These are phyloP conservation scores for Dendrocopos noguchii DNA, from an alignment of 2,113 vertebrate species.

Conservation along the genomic window DNA sequence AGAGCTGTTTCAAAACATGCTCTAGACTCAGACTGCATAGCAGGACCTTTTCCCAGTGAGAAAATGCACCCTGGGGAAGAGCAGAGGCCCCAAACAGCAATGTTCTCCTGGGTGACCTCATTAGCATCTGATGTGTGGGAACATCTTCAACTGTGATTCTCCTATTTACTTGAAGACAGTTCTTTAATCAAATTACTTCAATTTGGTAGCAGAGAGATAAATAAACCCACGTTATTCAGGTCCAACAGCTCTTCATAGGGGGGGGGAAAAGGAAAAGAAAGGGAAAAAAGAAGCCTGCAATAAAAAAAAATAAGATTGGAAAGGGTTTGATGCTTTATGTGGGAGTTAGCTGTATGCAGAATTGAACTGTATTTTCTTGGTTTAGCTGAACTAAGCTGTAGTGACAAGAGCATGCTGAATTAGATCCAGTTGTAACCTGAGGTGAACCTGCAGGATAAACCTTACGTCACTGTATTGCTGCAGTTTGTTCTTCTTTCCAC, in stretches of 20 bases:
- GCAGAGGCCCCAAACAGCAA: background rate
- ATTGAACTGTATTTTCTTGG: conserved; percentile 53
- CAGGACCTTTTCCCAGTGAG: background rate
- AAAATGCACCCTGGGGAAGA: background rate
- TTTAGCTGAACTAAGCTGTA: conserved; percentile 65
- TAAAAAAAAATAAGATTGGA: conserved; percentile 37
- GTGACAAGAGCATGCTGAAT: conserved; percentile 64
- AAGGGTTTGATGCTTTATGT: conserved; percentile 42
- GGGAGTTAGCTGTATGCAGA: conserved; percentile 46
- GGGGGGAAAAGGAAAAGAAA: too few relatives aligned
- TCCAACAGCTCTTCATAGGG: background rate
- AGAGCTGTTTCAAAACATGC: conserved; percentile 8
- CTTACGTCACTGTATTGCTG: conserved; percentile 36
- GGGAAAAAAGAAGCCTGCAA: background rate
- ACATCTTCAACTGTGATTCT: background rate
- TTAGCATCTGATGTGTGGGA: conserved; percentile 2
- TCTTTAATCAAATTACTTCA: conserved; percentile 33
- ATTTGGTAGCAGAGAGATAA: conserved; percentile 25
- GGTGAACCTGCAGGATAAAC: conserved; percentile 68
- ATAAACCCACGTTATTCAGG: background rate
- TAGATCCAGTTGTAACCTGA: conserved; percentile 64
- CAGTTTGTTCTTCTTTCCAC: conserved; percentile 1
- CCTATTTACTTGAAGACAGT: background rate
- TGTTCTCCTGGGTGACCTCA: background rate
- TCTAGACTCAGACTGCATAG: background rate